These are phyloP conservation scores for Cinara cedri DNA, from an alignment of 2,888 invertebrate species.

Conservation along the genomic window DNA sequence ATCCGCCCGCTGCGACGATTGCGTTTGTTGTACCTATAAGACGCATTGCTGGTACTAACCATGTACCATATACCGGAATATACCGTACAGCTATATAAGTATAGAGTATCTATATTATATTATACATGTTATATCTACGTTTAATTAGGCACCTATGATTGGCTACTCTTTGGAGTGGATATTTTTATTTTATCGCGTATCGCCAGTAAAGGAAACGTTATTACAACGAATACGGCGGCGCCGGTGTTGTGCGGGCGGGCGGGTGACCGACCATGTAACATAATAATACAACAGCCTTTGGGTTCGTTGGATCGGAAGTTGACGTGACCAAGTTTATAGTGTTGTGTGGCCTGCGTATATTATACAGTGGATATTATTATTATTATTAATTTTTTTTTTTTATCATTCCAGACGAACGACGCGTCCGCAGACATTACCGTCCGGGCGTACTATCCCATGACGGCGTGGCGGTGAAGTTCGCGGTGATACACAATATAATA, in stretches of 20 bases:
- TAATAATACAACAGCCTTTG: conserved; percentile 56
- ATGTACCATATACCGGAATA: too few relatives aligned
- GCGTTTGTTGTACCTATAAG: too few relatives aligned
- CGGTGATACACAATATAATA: background rate
- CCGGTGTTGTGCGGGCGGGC: background rate
- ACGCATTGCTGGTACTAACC: too few relatives aligned
- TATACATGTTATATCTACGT: background rate
- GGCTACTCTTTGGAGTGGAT: conserved; percentile 55
- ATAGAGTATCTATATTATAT: too few relatives aligned
- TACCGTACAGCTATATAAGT: too few relatives aligned
- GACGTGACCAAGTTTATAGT: conserved; percentile 55
- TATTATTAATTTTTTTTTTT: background rate
- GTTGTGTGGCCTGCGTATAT: conserved; percentile 55
- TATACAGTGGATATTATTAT: conserved; percentile 49
- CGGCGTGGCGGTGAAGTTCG: conserved; percentile 14
- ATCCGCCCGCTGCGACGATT: too few relatives aligned
- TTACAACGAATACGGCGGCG: background rate
- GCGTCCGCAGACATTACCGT: conserved; percentile 54
- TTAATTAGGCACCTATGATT: conserved; percentile 48
- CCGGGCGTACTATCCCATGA: conserved; percentile 41
- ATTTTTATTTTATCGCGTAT: conserved; percentile 53
- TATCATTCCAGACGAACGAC: conserved; percentile 54
- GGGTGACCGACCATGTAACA: conserved; percentile 38
- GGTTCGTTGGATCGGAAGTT: conserved; percentile 56
- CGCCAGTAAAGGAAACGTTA: conserved; percentile 40